Base-by-base conservation (phyloP, 2,797 vertebrate genomes). In the Rhinella marina region DNA sequence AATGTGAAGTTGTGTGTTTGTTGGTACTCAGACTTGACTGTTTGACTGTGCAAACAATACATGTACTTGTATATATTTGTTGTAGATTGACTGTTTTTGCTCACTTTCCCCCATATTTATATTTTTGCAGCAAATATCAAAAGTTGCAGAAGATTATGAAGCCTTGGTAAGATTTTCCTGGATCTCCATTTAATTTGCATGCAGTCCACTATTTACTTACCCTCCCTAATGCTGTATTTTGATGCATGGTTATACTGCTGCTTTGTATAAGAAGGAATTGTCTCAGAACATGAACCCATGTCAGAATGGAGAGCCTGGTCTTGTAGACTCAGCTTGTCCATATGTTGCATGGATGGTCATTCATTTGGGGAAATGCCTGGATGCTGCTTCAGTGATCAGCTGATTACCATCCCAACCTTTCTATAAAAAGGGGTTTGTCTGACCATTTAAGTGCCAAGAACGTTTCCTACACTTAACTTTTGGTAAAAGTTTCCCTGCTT, bases 101-200 rank as follows among this genome's bases (percentile, higher is more conserved):
- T 86, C 11, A 86, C 9, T 23, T 81, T 25, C 23, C 3, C 95
- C 94, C 97, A 97, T 97, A 9, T 77, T 78, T 93, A 91, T 95
- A 96, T 98, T 96, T 96, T 99, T 98, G 90, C 97, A 99, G 98
- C 92, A 96, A 97, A 82, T 99, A 99, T 97, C 98, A 99, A 97
- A 99, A 99, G 96, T 95, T 99, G 91, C 98, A 99, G 97, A 99
- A 99, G 97, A 99, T 99, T 93, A 99, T 99, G 98, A 99, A 99
- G 94, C 98, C 98, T 93, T 99, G 98, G 98, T 99, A 99, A 99
- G 98, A 91, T 88, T 84, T 86, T n/a, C 90, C 92, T 84, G 94
- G 94, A 93, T 94, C 92, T 92, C 91, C 77, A 86, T 83, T 91
- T 78, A 93, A 94, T 95, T 93, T 97, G 96, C 96, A 97, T 97